Percentiles rank a stretch among this genome's conserved stretches.
These are phyloP conservation scores for Burhinus oedicnemus DNA, from an alignment of 2,113 vertebrate genomes.

Conservation along the genomic window DNA sequence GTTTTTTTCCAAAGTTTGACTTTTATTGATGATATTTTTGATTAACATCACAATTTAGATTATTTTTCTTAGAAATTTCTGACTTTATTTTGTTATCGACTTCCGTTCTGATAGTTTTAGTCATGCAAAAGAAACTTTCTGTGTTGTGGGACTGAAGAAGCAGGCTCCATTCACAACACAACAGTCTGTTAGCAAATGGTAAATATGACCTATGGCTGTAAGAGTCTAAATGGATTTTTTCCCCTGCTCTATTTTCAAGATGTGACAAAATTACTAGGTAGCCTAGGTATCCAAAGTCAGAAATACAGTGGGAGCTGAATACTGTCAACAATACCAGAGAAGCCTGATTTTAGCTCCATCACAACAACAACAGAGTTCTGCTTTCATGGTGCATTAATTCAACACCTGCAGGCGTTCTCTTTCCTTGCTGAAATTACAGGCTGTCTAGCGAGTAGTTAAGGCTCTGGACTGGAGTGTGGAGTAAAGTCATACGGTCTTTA, in stretches of 20 bases:
- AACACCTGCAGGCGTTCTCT: slow-evolving; percentile 58
- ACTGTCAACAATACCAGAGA: slow-evolving; percentile 36
- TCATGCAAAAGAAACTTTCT: slow-evolving; percentile 12
- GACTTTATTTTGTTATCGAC: slow-evolving; percentile 8
- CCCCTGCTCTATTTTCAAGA: slow-evolving; percentile 59
- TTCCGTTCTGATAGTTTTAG: slow-evolving; percentile 2
- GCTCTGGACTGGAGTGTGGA: slow-evolving; percentile 44
- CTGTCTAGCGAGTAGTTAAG: slow-evolving; percentile 57
- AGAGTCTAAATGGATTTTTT: slow-evolving; percentile 66
- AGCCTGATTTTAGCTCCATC: slow-evolving; percentile 36
- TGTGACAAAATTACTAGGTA: slow-evolving; percentile 71
- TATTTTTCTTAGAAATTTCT: slow-evolving; percentile 54
- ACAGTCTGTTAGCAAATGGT: slow-evolving; percentile 31
- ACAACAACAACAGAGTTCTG: slow-evolving; percentile 18
- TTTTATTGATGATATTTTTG: slow-evolving; percentile 28
- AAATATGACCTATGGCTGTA: slow-evolving; percentile 63
- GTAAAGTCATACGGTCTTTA: slow-evolving; percentile 49
- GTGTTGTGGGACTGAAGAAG: slow-evolving; percentile 33
- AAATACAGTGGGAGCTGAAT: slow-evolving; percentile 41
- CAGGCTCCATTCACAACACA: slow-evolving; percentile 35
- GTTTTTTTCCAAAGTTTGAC: background rate
- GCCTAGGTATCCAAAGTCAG: slow-evolving; percentile 40
- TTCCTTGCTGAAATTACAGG: slow-evolving; percentile 73
- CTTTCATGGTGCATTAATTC: slow-evolving; percentile 60
- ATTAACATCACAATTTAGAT: slow-evolving; percentile 25